Evolutionary conservation across 2,113 vertebrate genomes (phyloP), one percentile per base, ranked within the genome.

Genomic region (Cephalopterus ornatus): DNA sequence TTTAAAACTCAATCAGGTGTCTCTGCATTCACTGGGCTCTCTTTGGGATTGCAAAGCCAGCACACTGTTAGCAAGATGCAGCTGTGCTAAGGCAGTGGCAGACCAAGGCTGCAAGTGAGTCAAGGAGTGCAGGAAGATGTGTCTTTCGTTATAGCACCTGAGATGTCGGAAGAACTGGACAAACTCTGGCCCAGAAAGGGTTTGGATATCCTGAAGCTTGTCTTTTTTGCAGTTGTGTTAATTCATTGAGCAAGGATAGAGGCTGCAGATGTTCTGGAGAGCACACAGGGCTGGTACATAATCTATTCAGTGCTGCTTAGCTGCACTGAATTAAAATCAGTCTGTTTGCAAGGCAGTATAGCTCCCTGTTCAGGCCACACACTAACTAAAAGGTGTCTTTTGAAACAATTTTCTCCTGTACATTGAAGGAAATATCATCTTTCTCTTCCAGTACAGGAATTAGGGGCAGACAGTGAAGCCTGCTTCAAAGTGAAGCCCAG

Each of bases 251-350:
- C n/a, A n/a, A n/a, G 37, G 46, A 76, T 37, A 37, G 24, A 92
- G 59, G 13, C 27, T 49, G 28, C 11, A 46, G 87, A 84, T 59
- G 41, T 35, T 70, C n/a, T 61, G 59, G 30, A 78, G 68, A 39
- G 27, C 44, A 79, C 32, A 17, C 7, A 77, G 55, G 41, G 39
- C 53, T 73, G 53, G 23, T 46, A 8, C 33, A 23, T 0, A 0
- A 32, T n/a, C 55, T 89, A 21, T 27, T 81, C 0, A 0, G 55
- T 55, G 26, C 59, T 62, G 71, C 59, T 83, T 37, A 77, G 53
- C 58, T 90, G 35, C 33, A 42, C 21, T 74, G 67, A 53, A 46
- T n/a, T 47, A 74, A 86, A 86, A 47, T 35, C 28, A 62, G n/a
- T n/a, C n/a, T n/a, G n/a, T n/a, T n/a, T n/a, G n/a, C n/a, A n/a